A percentile compares a stretch with the other conserved stretches of the same genome.
phyloP scores from a whole-genome alignment of 1,140 invertebrate species.

The Ganaspis sp. region DNA sequence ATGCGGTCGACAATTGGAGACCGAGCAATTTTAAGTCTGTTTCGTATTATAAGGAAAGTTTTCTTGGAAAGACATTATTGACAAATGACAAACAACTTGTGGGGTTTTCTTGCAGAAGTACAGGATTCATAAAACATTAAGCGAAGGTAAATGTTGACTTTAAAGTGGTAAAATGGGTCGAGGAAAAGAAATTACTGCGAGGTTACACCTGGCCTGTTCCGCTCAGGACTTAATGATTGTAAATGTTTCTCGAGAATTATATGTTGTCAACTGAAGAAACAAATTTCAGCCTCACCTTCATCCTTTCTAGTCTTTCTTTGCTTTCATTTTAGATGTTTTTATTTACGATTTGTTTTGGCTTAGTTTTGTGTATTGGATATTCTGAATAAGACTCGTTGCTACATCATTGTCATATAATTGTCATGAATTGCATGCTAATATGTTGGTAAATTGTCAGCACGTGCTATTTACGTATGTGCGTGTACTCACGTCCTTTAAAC shows the following conservation, averaged over 20 bases:
- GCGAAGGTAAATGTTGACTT: slow-evolving; percentile 37
- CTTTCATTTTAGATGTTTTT: not conserved
- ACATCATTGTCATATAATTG: too few species aligned
- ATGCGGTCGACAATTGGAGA: not conserved
- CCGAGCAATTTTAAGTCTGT: not conserved
- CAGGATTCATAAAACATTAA: slow-evolving; percentile 34
- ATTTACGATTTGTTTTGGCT: not conserved
- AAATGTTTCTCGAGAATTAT: slow-evolving; percentile 43
- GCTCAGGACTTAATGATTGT: slow-evolving; percentile 54
- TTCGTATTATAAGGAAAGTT: not conserved
- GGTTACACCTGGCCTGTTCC: slow-evolving; percentile 34
- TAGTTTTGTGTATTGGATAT: not conserved
- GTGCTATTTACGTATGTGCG: too few species aligned
- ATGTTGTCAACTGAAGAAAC: slow-evolving; percentile 39
- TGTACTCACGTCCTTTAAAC: too few species aligned
- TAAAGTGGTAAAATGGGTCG: slow-evolving; percentile 53
- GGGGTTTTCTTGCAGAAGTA: slow-evolving; percentile 38
- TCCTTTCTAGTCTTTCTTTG: not conserved
- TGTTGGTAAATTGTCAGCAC: too few species aligned
- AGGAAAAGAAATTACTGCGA: slow-evolving; percentile 52
- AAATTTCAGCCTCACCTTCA: slow-evolving; percentile 42
- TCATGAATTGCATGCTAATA: too few species aligned
- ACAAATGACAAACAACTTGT: slow-evolving; percentile 21
- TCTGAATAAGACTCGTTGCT: too few species aligned
- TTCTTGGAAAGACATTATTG: not conserved